These are phyloP conservation scores for Daktulosphaira vitifoliae DNA, from an alignment of 1,140 invertebrate species.

Conservation along the genomic window DNA sequence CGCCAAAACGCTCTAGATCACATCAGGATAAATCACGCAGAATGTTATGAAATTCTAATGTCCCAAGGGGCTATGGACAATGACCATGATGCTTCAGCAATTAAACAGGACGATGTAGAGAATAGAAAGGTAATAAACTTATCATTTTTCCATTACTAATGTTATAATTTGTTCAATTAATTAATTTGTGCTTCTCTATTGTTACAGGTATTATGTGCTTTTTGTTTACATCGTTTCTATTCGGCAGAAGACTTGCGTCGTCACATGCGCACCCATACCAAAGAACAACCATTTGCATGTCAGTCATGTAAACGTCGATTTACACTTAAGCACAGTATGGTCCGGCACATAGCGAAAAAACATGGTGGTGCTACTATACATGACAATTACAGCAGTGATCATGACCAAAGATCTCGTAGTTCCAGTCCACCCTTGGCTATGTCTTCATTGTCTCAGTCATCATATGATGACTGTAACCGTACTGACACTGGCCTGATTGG, in stretches of 20 bases:
- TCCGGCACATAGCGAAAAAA: conserved; percentile 53
- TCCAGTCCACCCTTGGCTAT: conserved; percentile 41
- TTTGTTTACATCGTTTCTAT: conserved; percentile 87
- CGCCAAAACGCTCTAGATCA: conserved; percentile 72
- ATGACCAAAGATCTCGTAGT: conserved; percentile 44
- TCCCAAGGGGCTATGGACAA: conserved; percentile 69
- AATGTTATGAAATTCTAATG: conserved; percentile 64
- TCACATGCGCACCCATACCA: conserved; percentile 84
- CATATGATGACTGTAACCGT: conserved; percentile 39
- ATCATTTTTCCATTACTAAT: background rate
- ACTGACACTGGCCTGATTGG: conserved; percentile 70
- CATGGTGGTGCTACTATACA: conserved; percentile 43
- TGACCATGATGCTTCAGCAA: conserved; percentile 36
- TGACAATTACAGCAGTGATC: conserved; percentile 42
- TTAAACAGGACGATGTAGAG: conserved; percentile 42
- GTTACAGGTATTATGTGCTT: conserved; percentile 73
- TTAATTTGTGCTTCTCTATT: conserved; percentile 32
- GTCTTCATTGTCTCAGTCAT: conserved; percentile 40
- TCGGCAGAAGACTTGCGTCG: conserved; percentile 83
- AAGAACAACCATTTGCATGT: conserved; percentile 69
- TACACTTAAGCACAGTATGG: conserved; percentile 88
- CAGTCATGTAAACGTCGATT: conserved; percentile 73
- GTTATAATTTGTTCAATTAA: background rate
- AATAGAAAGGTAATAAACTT: conserved; percentile 19
- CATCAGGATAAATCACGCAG: conserved; percentile 59